Percentiles rank a stretch among this genome's conserved stretches.
phyloP scores from a whole-genome alignment of 2,797 vertebrate genomes.

The Xenopus petersii region DNA sequence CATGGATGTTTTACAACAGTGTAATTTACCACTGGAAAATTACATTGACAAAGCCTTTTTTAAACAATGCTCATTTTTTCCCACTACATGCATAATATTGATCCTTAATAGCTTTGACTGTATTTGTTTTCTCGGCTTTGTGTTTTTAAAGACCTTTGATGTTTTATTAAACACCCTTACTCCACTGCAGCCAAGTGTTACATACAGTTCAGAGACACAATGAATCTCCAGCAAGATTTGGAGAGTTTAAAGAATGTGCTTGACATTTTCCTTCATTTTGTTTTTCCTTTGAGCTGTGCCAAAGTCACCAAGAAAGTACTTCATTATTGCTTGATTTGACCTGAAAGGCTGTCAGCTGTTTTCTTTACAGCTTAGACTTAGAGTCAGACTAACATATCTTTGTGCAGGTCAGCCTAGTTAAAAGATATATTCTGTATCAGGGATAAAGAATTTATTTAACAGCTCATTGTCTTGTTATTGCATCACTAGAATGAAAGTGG shows the following conservation, averaged over 20 bases:
- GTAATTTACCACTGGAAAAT: conserved; percentile 51
- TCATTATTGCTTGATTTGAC: conserved; percentile 52
- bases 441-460: background rate
- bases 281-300: conserved; percentile 49
- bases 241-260: conserved; percentile 43
- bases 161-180: conserved; percentile 55
- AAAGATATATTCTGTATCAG: conserved; percentile 25
- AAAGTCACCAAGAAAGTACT: conserved; percentile 48
- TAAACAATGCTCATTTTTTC: conserved; percentile 38
- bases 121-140: conserved; percentile 39
- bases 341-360: conserved; percentile 39
- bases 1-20: conserved; percentile 59
- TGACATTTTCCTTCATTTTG: conserved; percentile 39
- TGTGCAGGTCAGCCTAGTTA: background rate
- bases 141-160: conserved; percentile 48
- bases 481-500: no score
- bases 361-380: conserved; percentile 10
- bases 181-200: conserved; percentile 36
- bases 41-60: conserved; percentile 41
- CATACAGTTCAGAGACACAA: conserved; percentile 41
- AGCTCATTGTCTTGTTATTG: no score
- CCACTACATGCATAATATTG: conserved; percentile 41
- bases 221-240: conserved; percentile 45
- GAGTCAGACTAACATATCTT: background rate
- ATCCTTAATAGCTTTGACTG: conserved; percentile 36